These are phyloP conservation scores for Philereme transversata DNA, from an alignment of 2,888 invertebrate species.

Conservation along the genomic window DNA sequence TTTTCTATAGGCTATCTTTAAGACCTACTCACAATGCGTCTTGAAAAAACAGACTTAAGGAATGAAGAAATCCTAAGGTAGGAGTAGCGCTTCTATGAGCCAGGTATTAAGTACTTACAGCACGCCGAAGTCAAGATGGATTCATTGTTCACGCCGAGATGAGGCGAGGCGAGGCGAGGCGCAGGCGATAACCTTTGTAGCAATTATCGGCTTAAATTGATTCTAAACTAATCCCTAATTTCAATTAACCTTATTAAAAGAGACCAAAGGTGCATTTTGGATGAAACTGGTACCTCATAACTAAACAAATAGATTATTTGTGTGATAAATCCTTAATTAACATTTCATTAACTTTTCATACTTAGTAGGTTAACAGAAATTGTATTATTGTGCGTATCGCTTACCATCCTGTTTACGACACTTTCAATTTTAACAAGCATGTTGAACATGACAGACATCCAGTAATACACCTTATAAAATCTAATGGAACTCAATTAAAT, in stretches of 20 bases:
- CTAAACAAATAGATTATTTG: no score
- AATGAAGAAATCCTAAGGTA: background rate
- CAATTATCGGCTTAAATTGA: slow-evolving; percentile 14
- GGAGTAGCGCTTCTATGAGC: slow-evolving; percentile 3
- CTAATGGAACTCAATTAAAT: slow-evolving; percentile 8
- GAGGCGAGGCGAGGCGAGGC: no score
- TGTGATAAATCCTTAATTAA: no score
- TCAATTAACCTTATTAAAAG: background rate
- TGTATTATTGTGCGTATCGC: background rate
- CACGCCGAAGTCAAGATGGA: slow-evolving; percentile 10
- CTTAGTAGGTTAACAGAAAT: no score
- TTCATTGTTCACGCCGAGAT: slow-evolving; percentile 12
- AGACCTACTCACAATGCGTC: no score
- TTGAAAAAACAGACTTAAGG: no score
- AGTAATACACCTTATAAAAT: slow-evolving; percentile 22
- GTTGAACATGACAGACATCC: background rate
- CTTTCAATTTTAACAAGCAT: slow-evolving; percentile 2
- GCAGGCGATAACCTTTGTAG: background rate
- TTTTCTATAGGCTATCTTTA: no score
- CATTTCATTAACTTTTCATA: no score
- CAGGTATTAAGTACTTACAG: background rate
- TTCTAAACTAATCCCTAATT: background rate
- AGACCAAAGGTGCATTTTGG: no score
- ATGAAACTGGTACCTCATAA: no score
- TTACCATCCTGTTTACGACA: slow-evolving; percentile 3